Base-by-base conservation (phyloP, 2,888 invertebrate species). In the Craniophora ligustri region DNA sequence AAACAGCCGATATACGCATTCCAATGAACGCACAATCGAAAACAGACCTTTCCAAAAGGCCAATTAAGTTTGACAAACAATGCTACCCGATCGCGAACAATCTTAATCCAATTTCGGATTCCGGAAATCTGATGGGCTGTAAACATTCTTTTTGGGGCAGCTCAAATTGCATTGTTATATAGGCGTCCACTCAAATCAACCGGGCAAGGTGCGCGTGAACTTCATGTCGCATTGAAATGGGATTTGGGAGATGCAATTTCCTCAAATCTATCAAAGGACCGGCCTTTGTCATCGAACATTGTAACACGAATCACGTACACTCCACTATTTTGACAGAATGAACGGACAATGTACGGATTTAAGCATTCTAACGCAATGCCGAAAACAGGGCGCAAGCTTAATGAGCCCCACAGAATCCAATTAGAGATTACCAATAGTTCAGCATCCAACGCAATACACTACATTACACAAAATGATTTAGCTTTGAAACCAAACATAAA, bases 171-270 rank as follows among this genome's bases (percentile, higher is more conserved):
- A 59, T 50, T 55, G 50, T 54, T 74, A 58, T 63, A 44, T 34
- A 32, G 47, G 28, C 28, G 35, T 38, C 41, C 18, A 53, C 14
- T 46, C 35, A 76, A 81, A 81, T 82, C 77, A 80, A 80, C 76
- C 67, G 68, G 59, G 61, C 62, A 55, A 75, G 65, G 66, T 71
- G 76, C 66, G 76, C 75, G 71, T 77, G 64, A 78, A 76, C 61
- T 69, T 53, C 64, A 67, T 75, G 70, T 69, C 73, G 75, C 78
- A 79, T 76, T 75, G 75, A 79, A 85, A 87, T 83, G 74, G 77
- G 79, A 84, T 88, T 88, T 74, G 75, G 70, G 81, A 80, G 82
- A 87, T 88, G 86, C 86, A 86, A 89, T 89, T 91, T 87, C 86
- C 88, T 82, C 78, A 72, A 76, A 72, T 76, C 78, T 62, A 71